Evolutionary conservation across 2,888 invertebrate species (phyloP).

Genomic region (Alitta virens): DNA sequence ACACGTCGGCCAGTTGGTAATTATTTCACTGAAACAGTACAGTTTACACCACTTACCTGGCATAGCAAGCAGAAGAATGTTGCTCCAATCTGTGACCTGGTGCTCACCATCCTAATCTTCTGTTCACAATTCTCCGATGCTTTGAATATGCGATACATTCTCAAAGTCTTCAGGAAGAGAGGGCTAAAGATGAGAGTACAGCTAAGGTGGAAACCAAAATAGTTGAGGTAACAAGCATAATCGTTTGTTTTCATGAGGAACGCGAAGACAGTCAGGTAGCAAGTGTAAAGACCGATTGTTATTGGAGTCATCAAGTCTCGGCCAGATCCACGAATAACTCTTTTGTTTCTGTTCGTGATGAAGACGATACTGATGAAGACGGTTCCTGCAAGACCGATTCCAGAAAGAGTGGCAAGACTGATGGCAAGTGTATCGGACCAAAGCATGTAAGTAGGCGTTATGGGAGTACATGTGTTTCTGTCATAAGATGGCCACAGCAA

Average conservation of each 20-base stretch:
- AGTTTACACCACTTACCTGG: too few species aligned
- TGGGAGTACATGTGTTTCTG: constrained; percentile 1
- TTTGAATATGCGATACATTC: constrained; percentile 3
- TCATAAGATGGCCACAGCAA: constrained; percentile 6
- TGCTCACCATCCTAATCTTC: constrained; percentile 8
- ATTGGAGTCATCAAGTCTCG: constrained; percentile 8
- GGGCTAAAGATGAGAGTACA: constrained; percentile 16
- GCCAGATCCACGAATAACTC: constrained; percentile 5
- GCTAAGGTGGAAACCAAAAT: constrained; percentile 12
- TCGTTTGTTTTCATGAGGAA: neutral
- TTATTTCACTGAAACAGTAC: too few species aligned
- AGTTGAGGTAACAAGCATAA: constrained; percentile 5
- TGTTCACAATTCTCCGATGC: constrained; percentile 14
- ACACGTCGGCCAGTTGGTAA: too few species aligned
- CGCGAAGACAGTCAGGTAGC: constrained; percentile 6
- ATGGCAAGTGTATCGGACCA: constrained; percentile 8
- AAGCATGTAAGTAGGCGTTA: neutral
- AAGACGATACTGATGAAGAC: neutral
- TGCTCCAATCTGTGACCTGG: constrained; percentile 12
- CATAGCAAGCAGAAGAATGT: too few species aligned
- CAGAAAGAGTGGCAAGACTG: neutral
- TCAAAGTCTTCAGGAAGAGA: constrained; percentile 14
- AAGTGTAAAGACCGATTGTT: neutral
- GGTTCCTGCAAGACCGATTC: neutral
- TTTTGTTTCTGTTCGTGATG: constrained; percentile 4